Evolutionary conservation across 1,140 invertebrate genomes (phyloP).

Genomic region (Brachionus koreanus): DNA sequence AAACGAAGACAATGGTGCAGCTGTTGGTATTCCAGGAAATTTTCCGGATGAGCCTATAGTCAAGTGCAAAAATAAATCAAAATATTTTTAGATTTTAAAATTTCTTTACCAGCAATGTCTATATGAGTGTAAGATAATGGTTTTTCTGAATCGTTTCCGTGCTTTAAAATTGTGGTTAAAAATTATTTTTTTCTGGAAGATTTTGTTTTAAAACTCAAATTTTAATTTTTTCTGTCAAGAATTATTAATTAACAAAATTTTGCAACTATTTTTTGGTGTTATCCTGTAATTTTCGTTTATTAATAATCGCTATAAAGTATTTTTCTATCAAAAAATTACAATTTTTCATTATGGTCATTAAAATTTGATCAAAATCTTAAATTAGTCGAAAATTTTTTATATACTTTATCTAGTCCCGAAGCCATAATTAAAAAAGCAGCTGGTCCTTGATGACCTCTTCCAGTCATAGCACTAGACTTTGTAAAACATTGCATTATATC

Average conservation of each 20-base stretch:
- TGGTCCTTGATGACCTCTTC: conserved; percentile 83
- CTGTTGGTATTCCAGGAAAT: conserved; percentile 37
- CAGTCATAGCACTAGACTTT: conserved; percentile 65
- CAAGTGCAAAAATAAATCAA: neutral
- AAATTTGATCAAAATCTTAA: no score
- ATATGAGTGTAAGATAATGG: conserved; percentile 41
- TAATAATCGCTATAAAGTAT: no score
- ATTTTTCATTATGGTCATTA: neutral
- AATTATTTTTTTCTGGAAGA: neutral
- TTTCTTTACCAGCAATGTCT: conserved; percentile 36
- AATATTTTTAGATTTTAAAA: neutral
- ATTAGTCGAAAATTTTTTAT: neutral
- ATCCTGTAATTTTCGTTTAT: no score
- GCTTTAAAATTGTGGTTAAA: neutral
- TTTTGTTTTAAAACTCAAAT: no score
- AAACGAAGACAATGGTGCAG: conserved; percentile 36
- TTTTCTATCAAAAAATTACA: no score
- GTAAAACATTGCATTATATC: conserved; percentile 78
- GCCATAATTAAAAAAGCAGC: conserved; percentile 81
- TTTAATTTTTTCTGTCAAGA: no score
- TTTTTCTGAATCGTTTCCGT: conserved; percentile 1
- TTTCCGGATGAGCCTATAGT: conserved; percentile 6
- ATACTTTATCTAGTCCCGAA: conserved; percentile 73
- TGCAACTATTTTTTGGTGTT: no score
- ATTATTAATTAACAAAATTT: no score